A percentile compares a stretch with the other conserved stretches of the same genome.
phyloP scores from a whole-genome alignment of 2,888 invertebrate species.

The Cantharis lateralis region DNA sequence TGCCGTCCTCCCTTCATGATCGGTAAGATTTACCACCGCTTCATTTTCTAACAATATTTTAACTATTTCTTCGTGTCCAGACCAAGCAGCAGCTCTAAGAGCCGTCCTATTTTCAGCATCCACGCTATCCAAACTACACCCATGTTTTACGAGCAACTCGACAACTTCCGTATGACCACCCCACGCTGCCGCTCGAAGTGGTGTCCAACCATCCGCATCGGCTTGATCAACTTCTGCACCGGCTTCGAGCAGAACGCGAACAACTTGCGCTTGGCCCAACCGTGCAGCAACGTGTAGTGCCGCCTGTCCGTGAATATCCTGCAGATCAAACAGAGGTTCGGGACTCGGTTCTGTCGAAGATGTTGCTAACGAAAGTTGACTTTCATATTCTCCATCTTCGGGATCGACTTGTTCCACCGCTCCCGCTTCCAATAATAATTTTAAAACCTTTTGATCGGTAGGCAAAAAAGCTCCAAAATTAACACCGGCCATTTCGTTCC shows the following conservation, averaged over 20 bases:
- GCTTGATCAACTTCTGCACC: slow-evolving; percentile 77
- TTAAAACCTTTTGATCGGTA: slow-evolving; percentile 71
- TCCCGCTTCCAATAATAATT: slow-evolving; percentile 76
- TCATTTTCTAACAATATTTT: slow-evolving; percentile 75
- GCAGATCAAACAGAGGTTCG: slow-evolving; percentile 61
- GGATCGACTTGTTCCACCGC: slow-evolving; percentile 61
- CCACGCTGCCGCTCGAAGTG: slow-evolving; percentile 91
- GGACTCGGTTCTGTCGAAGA: slow-evolving; percentile 53
- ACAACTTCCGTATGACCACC: slow-evolving; percentile 92
- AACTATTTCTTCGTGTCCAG: slow-evolving; percentile 87
- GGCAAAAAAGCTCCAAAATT: slow-evolving; percentile 65
- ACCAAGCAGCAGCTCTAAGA: slow-evolving; percentile 90
- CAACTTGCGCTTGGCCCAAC: slow-evolving; percentile 75
- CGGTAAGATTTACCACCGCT: slow-evolving; percentile 80
- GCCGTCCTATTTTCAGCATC: slow-evolving; percentile 90
- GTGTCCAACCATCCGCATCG: slow-evolving; percentile 88
- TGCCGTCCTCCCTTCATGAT: slow-evolving; percentile 90
- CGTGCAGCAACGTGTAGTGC: slow-evolving; percentile 84
- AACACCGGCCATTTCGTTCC: slow-evolving; percentile 55
- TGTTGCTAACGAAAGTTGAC: slow-evolving; percentile 55
- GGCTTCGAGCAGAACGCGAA: slow-evolving; percentile 65
- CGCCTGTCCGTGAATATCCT: slow-evolving; percentile 81
- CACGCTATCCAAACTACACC: slow-evolving; percentile 84
- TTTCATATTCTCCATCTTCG: slow-evolving; percentile 53
- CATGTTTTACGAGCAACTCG: slow-evolving; percentile 74